Percentiles rank a stretch among this genome's conserved stretches.
Conservation (phyloP, 2,888 invertebrate species). For the Hirtodrosophila duncani region DNA sequence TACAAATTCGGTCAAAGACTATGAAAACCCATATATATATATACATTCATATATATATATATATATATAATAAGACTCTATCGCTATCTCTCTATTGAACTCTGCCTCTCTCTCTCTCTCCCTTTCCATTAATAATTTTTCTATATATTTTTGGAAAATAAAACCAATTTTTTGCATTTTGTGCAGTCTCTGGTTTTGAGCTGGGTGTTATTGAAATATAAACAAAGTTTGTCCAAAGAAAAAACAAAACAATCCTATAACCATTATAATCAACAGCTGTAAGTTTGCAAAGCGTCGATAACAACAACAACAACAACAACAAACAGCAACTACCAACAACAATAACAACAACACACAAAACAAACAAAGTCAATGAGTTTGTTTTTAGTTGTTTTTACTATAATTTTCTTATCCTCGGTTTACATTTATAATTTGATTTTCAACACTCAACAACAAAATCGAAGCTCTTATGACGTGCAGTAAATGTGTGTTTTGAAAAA, state of each 20-base stretch:
- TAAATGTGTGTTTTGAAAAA: constrained; percentile 68
- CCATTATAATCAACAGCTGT: constrained; percentile 23
- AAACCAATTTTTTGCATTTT: constrained; percentile 67
- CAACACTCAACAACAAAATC: constrained; percentile 64
- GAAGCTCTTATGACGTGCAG: constrained; percentile 77
- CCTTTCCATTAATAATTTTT: constrained; percentile 18
- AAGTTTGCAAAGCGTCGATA: constrained; percentile 32
- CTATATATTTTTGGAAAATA: constrained; percentile 28
- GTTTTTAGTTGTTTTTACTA: constrained; percentile 38
- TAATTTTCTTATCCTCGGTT: constrained; percentile 12
- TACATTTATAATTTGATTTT: constrained; percentile 19
- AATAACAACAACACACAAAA: constrained; percentile 33
- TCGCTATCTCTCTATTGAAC: constrained; percentile 12
- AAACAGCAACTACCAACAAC: constrained; percentile 13
- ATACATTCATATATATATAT: constrained; percentile 8
- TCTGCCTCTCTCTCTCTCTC: constrained; percentile 19
- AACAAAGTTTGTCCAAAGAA: constrained; percentile 3
- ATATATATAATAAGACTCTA: constrained; percentile 3
- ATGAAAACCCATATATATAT: constrained; percentile 12
- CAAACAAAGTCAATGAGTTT: constrained; percentile 50
- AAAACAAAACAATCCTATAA: constrained; percentile 1
- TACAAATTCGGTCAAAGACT: too few species aligned
- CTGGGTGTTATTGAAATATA: constrained; percentile 61
- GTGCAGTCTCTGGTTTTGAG: constrained; percentile 71
- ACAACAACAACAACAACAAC: constrained; percentile 10